A percentile compares a stretch with the other conserved stretches of the same genome.
These are phyloP conservation scores for Bufo bufo DNA, from an alignment of 2,113 vertebrate species.

Conservation along the genomic window DNA sequence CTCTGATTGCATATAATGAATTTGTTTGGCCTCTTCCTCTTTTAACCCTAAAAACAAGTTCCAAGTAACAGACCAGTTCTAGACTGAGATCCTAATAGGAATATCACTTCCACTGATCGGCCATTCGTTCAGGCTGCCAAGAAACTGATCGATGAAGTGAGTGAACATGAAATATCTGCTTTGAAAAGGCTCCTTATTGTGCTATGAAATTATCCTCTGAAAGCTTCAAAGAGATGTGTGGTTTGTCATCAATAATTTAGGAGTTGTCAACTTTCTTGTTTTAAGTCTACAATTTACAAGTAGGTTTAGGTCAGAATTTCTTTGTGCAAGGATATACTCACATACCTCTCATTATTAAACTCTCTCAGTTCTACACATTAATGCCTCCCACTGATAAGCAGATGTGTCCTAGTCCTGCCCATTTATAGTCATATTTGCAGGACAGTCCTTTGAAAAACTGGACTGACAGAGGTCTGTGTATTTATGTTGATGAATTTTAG, in stretches of 20 bases:
- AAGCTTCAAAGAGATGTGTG: conserved; percentile 33
- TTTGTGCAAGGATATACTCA: neutral
- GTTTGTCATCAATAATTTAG: conserved; percentile 20
- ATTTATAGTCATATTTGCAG: neutral
- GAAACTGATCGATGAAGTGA: neutral
- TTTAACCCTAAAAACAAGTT: too few relatives aligned
- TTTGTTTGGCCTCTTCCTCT: too few relatives aligned
- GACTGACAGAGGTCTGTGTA: too few relatives aligned
- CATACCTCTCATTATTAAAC: neutral
- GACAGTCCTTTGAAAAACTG: too few relatives aligned
- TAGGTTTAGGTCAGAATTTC: neutral
- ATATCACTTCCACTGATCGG: neutral
- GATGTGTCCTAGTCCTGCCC: neutral
- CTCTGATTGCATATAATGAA: too few relatives aligned
- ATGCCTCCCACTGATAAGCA: too few relatives aligned
- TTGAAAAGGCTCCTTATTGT: neutral
- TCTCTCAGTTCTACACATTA: too few relatives aligned
- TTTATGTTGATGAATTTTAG: too few relatives aligned
- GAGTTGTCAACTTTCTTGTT: neutral
- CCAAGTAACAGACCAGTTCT: too few relatives aligned
- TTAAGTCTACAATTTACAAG: neutral
- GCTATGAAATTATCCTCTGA: conserved; percentile 34
- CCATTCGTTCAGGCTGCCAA: neutral
- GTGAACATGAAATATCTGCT: conserved; percentile 7
- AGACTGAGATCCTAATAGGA: neutral